Evolutionary conservation across 2,797 vertebrate genomes (phyloP), one percentile per base, ranked within the genome.

Genomic region (Myripristis murdjan): DNA sequence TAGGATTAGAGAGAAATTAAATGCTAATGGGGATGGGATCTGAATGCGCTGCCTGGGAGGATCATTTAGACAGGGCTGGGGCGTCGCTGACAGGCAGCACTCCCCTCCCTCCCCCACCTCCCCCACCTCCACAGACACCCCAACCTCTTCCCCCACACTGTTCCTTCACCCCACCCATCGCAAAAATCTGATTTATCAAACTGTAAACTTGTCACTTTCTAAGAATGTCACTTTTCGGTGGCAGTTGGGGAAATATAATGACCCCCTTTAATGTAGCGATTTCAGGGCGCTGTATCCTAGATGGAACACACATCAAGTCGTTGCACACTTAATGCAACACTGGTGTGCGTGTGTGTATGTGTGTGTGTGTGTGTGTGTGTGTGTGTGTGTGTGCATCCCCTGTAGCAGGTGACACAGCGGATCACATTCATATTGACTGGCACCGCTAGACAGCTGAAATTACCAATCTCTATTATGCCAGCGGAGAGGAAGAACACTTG

Each of bases 161-260:
- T 77, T 67, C 70, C 77, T 61, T 71, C 48, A 52, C 64, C 79
- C 72, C 60, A 73, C 41, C 73, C 73, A 53, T 48, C 47, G 66
- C 75, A 81, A 84, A 91, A 93, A 92, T 84, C 74, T 35, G 93
- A 95, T 94, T 94, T 93, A 95, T 95, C 93, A 94, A 93, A 95
- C 93, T 93, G 93, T 94, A 95, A 95, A 95, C 93, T 91, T 95
- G 93, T 95, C 94, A 95, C 93, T 95, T 94, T 93, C 91, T 92
- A 90, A 95, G 94, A 95, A 94, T 56, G 91, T 94, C 92, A 93
- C 86, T 91, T 92, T 91, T 85, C 83, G 58, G 83, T 89, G 93
- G 93, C 92, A 92, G 92, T 78, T 73, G 51, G 84, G 89, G 89
- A 94, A 91, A 93, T 91, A 92, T 94, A 94, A 95, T 93, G 94